Conservation (phyloP, 1,140 invertebrate genomes). For the Whitmania pigra region DNA sequence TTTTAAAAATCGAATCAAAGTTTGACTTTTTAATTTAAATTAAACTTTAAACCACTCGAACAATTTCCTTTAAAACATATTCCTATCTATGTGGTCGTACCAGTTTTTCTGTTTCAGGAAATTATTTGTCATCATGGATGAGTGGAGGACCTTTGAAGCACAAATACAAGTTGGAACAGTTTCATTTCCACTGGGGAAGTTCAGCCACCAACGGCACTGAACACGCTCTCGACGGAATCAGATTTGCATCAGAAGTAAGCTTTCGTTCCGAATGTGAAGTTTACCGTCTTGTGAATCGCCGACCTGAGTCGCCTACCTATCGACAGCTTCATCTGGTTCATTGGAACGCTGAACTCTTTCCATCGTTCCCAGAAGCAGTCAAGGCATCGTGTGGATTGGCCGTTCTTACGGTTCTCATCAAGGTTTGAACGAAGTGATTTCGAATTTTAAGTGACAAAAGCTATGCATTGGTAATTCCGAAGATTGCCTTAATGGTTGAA, state of each 20-base stretch:
- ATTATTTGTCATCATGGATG: slow-evolving; percentile 11
- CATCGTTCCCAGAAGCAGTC: slow-evolving; percentile 64
- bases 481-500: no score
- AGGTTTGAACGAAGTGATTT: slow-evolving; percentile 45
- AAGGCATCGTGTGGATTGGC: slow-evolving; percentile 69
- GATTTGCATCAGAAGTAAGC: not conserved
- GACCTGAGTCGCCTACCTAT: slow-evolving; percentile 28
- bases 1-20: no score
- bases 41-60: no score
- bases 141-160: slow-evolving; percentile 6
- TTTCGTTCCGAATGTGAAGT: no score
- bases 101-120: not conserved
- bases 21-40: no score
- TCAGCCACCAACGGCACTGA: not conserved
- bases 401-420: slow-evolving; percentile 75
- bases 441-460: no score
- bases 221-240: slow-evolving; percentile 10
- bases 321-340: slow-evolving; percentile 75
- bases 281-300: no score
- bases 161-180: slow-evolving; percentile 13
- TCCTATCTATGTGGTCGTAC: no score
- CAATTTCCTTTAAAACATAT: no score
- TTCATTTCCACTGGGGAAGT: slow-evolving; percentile 17
- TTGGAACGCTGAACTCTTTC: slow-evolving; percentile 76
- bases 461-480: no score